These are phyloP conservation scores for Sitta carolinensis DNA, from an alignment of 2,797 vertebrate genomes.

Conservation along the genomic window DNA sequence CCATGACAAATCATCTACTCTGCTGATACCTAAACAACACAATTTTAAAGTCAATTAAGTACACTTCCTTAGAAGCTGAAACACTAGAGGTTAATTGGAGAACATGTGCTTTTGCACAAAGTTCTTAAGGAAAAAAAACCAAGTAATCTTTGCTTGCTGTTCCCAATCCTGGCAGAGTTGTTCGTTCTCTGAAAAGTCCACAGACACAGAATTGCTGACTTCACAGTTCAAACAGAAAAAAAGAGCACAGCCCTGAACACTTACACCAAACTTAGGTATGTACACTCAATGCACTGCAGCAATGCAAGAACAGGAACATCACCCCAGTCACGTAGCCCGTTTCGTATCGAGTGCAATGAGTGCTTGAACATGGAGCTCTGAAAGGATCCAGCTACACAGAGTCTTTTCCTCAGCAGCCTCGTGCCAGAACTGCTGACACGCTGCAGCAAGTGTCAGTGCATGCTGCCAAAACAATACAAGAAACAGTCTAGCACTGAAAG, in stretches of 20 bases:
- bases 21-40: neutral
- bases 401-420: neutral
- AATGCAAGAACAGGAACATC: neutral
- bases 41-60: neutral
- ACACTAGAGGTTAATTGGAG: neutral
- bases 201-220: neutral
- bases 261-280: neutral
- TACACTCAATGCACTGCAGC: neutral
- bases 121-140: neutral
- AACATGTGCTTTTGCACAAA: neutral
- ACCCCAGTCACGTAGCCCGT: neutral
- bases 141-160: neutral
- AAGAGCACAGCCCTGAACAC: neutral
- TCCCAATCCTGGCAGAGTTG: neutral
- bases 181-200: neutral
- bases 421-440: neutral
- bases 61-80: neutral
- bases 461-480: constrained; percentile 26
- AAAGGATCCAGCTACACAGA: neutral
- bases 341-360: neutral
- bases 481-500: neutral
- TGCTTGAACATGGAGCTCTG: neutral
- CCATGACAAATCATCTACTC: neutral
- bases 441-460: constrained; percentile 1
- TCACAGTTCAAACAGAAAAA: neutral